A percentile compares a stretch with the other conserved stretches of the same genome.
These are phyloP conservation scores for Acanthosepion pharaonis DNA, from an alignment of 2,888 invertebrate genomes.

Conservation along the genomic window DNA sequence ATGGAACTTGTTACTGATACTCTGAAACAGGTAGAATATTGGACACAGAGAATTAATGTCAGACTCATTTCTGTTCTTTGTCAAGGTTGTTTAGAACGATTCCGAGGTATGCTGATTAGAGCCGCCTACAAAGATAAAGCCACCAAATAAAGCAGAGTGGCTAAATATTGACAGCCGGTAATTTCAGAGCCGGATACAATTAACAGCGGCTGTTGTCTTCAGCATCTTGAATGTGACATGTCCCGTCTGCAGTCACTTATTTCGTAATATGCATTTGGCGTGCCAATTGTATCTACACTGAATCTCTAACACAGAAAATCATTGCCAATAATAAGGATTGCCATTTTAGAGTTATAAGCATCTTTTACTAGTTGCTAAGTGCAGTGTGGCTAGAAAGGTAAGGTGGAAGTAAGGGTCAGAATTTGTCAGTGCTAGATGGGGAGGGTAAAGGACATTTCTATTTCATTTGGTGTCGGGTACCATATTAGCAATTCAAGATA, in stretches of 20 bases:
- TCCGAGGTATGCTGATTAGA: not conserved
- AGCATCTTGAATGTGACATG: not conserved
- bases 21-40: not conserved
- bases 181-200: slow-evolving; percentile 33
- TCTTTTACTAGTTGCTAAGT: not conserved
- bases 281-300: not conserved
- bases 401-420: not conserved
- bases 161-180: not conserved
- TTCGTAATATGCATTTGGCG: not conserved
- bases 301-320: not conserved
- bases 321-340: slow-evolving; percentile 15
- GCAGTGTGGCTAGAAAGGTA: not conserved
- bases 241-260: not conserved
- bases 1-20: slow-evolving; percentile 4
- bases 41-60: not conserved
- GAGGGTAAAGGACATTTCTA: not conserved
- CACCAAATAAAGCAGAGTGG: not conserved
- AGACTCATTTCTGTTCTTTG: slow-evolving; percentile 5
- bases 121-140: not conserved
- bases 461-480: slow-evolving; percentile 5
- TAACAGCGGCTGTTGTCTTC: not conserved
- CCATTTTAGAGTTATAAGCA: not conserved
- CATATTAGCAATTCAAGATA: not conserved
- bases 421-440: not conserved
- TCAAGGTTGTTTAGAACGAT: not conserved